These are phyloP conservation scores for Helostoma temminkii DNA, from an alignment of 2,797 vertebrate genomes.

Conservation along the genomic window DNA sequence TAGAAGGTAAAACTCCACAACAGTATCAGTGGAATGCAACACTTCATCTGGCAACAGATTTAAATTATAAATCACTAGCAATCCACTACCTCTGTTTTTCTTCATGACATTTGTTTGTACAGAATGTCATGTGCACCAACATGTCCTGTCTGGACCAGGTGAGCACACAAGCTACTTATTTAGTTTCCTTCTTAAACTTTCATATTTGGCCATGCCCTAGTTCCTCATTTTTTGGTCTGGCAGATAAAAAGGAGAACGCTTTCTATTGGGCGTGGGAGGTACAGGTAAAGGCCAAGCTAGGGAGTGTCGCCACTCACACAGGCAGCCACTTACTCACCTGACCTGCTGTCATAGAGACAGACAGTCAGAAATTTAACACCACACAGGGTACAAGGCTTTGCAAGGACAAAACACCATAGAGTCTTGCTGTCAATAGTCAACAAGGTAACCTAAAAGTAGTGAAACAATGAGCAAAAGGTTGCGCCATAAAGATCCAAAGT, in stretches of 20 bases:
- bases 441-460: slow-evolving; percentile 50
- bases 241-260: slow-evolving; percentile 41
- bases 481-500: slow-evolving; percentile 24
- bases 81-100: neutral
- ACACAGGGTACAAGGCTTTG: slow-evolving; percentile 50
- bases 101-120: neutral
- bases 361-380: slow-evolving; percentile 73
- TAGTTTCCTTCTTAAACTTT: slow-evolving; percentile 32
- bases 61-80: neutral
- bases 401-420: slow-evolving; percentile 58
- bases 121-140: neutral
- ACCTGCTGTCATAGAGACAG: slow-evolving; percentile 70
- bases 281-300: slow-evolving; percentile 60
- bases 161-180: slow-evolving; percentile 4
- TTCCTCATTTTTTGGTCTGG: slow-evolving; percentile 68
- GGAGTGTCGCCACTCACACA: slow-evolving; percentile 72
- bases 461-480: slow-evolving; percentile 38
- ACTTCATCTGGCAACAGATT: neutral
- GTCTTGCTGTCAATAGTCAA: slow-evolving; percentile 48
- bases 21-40: neutral
- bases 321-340: slow-evolving; percentile 69
- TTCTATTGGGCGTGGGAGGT: slow-evolving; percentile 78
- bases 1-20: neutral
- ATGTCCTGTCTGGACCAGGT: slow-evolving; percentile 14
- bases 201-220: slow-evolving; percentile 55